phyloP scores from a whole-genome alignment of 2,797 vertebrate genomes.

The Buceros bicornis region DNA sequence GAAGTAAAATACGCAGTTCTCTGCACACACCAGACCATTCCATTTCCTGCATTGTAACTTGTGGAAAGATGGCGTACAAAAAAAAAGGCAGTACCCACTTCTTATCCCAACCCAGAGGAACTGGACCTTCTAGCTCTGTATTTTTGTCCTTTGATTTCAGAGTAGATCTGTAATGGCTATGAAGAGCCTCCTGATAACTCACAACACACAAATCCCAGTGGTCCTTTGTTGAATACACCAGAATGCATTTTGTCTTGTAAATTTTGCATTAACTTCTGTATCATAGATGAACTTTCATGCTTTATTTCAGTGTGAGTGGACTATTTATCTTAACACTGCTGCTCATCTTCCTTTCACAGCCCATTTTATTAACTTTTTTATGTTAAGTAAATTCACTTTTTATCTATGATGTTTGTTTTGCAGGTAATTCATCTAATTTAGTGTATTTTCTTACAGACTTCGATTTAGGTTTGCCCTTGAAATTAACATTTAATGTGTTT shows the following conservation, averaged over 20 bases:
- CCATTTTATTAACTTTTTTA: constrained; percentile 65
- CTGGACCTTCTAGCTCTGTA: background rate
- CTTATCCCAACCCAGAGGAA: background rate
- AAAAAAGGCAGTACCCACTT: background rate
- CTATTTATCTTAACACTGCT: constrained; percentile 59
- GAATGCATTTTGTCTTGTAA: constrained; percentile 27
- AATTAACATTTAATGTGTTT: constrained; percentile 69
- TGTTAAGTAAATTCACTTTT: constrained; percentile 72
- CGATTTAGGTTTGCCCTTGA: constrained; percentile 69
- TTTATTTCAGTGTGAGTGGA: constrained; percentile 43
- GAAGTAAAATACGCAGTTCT: constrained; percentile 16
- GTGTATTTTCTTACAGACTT: constrained; percentile 65
- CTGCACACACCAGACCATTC: background rate
- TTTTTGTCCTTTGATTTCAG: constrained; percentile 19
- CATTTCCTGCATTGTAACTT: background rate
- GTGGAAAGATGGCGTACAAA: background rate
- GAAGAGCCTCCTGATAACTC: background rate
- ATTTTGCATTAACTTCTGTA: constrained; percentile 41
- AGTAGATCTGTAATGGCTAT: background rate
- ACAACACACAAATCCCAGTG: background rate
- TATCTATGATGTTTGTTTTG: constrained; percentile 68
- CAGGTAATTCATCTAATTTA: constrained; percentile 70
- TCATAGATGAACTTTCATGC: constrained; percentile 17
- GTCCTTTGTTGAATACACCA: background rate
- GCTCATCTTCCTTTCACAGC: constrained; percentile 23